Conservation (phyloP, 2,888 invertebrate genomes). For the Salticus scenicus region DNA sequence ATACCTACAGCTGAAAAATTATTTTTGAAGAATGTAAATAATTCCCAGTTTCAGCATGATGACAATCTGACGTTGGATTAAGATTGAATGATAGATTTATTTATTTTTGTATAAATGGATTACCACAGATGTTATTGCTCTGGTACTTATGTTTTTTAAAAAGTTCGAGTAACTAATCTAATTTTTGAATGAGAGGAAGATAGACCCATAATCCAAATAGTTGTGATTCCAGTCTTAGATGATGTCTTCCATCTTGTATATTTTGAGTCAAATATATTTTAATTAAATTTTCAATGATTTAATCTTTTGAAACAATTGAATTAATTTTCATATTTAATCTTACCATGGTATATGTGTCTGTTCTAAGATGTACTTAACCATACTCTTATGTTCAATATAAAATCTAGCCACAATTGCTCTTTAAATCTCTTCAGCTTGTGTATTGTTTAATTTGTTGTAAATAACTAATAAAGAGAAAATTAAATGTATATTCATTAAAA, state of each 20-base stretch:
- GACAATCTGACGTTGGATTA: slow-evolving; percentile 48
- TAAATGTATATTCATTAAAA: slow-evolving; percentile 54
- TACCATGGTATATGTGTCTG: neutral
- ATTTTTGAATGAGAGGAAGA: too few relatives aligned
- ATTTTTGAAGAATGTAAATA: neutral
- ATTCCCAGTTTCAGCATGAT: slow-evolving; percentile 26
- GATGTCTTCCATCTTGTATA: slow-evolving; percentile 2
- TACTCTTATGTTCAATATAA: neutral
- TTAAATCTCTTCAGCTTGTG: neutral
- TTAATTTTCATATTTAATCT: too few relatives aligned
- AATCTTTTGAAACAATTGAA: too few relatives aligned
- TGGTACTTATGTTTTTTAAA: neutral
- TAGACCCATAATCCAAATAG: too few relatives aligned
- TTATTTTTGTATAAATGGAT: slow-evolving; percentile 17
- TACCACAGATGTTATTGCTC: neutral
- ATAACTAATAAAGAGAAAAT: slow-evolving; percentile 47
- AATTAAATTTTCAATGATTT: too few relatives aligned
- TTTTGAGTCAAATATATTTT: too few relatives aligned
- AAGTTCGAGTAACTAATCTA: too few relatives aligned
- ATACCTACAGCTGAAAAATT: neutral
- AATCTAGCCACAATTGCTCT: neutral
- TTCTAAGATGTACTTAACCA: slow-evolving; percentile 8
- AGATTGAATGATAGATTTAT: slow-evolving; percentile 9
- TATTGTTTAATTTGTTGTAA: slow-evolving; percentile 43
- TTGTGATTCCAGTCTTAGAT: neutral